phyloP scores from a whole-genome alignment of 2,888 invertebrate genomes.

The Leptarthrus brevirostris region DNA sequence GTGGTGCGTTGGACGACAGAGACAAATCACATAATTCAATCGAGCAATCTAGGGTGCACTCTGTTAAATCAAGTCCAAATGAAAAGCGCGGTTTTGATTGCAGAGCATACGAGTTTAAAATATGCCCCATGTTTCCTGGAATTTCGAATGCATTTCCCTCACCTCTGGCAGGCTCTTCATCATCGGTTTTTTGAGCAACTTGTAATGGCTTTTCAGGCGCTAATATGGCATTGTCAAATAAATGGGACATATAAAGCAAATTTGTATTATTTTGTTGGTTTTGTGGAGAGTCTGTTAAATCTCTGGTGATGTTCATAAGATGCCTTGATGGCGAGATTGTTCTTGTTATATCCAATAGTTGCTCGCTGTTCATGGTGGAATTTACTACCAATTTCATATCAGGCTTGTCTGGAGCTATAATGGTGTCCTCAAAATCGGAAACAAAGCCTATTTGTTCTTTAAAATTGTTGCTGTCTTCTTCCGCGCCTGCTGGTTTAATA shows the following conservation, averaged over 20 bases:
- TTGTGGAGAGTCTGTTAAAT: conserved; percentile 58
- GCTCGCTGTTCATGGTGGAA: conserved; percentile 63
- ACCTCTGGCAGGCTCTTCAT: conserved; percentile 56
- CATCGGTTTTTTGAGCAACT: conserved; percentile 56
- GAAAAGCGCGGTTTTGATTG: conserved; percentile 61
- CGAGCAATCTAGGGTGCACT: conserved; percentile 65
- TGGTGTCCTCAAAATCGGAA: conserved; percentile 56
- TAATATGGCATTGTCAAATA: conserved; percentile 20
- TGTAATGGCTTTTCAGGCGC: not conserved
- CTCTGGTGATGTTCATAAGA: conserved; percentile 61
- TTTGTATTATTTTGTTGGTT: conserved; percentile 58
- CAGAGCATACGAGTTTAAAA: conserved; percentile 35
- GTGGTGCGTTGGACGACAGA: conserved; percentile 59
- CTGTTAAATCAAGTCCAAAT: conserved; percentile 65
- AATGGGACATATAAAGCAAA: conserved; percentile 61
- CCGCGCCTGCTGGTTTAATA: not conserved
- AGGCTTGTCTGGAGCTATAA: conserved; percentile 59
- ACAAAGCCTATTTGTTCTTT: not conserved
- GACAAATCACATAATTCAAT: conserved; percentile 66
- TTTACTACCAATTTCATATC: conserved; percentile 64
- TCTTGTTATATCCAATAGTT: conserved; percentile 60
- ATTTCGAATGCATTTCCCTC: conserved; percentile 50
- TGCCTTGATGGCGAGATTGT: conserved; percentile 59
- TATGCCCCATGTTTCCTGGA: conserved; percentile 46
- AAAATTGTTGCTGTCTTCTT: conserved; percentile 36